phyloP scores from a whole-genome alignment of 2,797 vertebrate species.

The Cuniculus paca region DNA sequence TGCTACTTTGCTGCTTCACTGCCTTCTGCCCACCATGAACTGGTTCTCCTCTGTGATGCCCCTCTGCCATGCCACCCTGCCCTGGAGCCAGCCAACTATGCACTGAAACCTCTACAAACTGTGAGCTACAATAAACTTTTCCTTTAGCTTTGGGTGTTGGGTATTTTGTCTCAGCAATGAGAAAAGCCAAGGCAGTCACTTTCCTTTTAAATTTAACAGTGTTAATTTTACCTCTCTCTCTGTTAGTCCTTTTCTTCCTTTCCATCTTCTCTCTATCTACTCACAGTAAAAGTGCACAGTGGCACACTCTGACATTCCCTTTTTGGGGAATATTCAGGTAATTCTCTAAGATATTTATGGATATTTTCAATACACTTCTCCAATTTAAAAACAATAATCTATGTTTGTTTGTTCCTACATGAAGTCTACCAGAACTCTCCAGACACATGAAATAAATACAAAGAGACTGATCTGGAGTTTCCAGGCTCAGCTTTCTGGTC shows the following conservation, averaged over 20 bases:
- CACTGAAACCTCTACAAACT: background rate
- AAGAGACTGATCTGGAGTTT: background rate
- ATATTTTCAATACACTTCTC: background rate
- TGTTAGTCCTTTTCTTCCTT: background rate
- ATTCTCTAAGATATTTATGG: background rate
- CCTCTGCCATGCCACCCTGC: background rate
- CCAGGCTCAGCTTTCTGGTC: background rate
- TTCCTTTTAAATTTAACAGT: background rate
- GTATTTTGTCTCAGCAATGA: background rate
- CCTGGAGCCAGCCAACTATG: background rate
- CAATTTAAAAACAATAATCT: background rate
- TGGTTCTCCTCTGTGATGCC: background rate
- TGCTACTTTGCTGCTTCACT: background rate
- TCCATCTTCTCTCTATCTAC: background rate
- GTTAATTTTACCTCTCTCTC: background rate
- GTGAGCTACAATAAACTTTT: background rate
- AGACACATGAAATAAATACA: background rate
- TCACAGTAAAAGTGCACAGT: background rate
- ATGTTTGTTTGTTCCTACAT: background rate
- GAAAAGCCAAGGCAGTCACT: background rate
- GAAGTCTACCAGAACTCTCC: background rate
- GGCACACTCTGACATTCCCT: background rate
- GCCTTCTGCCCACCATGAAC: background rate
- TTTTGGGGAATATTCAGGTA: background rate
- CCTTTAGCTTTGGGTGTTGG: background rate